These are phyloP conservation scores for Pan troglodytes DNA, from an alignment of 2,113 vertebrate genomes.

Conservation along the genomic window DNA sequence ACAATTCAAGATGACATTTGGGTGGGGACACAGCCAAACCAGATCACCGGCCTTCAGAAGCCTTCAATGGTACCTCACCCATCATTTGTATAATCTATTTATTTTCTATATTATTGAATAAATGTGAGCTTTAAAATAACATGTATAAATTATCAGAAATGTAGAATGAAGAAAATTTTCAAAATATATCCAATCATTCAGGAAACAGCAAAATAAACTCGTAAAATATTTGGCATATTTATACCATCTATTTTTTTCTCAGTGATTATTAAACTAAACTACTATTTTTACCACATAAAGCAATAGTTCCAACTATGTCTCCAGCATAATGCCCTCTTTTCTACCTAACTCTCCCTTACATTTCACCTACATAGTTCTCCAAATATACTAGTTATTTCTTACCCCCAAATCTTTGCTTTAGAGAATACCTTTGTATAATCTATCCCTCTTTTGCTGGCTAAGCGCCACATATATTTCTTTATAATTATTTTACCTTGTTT, in stretches of 20 bases:
- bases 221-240: background rate
- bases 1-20: no score
- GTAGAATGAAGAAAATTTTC: background rate
- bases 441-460: background rate
- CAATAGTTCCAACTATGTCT: background rate
- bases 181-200: background rate
- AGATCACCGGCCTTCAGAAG: background rate
- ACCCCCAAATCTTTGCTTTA: background rate
- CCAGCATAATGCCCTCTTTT: background rate
- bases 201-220: background rate
- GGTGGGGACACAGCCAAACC: no score
- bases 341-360: background rate
- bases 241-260: background rate
- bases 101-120: background rate
- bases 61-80: background rate
- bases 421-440: background rate
- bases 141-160: background rate
- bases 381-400: background rate
- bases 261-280: background rate
- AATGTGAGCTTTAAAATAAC: background rate
- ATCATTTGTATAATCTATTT: background rate
- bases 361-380: background rate
- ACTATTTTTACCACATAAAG: background rate
- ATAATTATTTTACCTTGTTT: background rate
- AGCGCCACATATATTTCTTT: background rate